phyloP scores from a whole-genome alignment of 2,113 vertebrate species.

The Corythoichthys haematopterus region DNA sequence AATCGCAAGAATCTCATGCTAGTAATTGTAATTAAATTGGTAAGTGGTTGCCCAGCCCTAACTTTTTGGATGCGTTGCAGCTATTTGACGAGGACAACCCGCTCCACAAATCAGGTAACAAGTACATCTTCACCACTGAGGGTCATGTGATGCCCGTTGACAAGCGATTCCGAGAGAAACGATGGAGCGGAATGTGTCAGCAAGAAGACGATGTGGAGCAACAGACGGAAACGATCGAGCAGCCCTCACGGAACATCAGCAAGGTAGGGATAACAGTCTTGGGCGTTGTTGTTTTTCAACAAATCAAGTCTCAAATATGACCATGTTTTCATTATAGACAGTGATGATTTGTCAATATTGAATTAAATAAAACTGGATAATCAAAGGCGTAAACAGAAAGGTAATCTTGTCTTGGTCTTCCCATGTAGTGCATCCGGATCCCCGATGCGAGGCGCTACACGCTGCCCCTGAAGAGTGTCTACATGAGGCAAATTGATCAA shows the following conservation, averaged over 20 bases:
- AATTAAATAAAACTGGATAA: not conserved
- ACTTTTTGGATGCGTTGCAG: conserved; percentile 51
- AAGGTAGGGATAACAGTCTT: conserved; percentile 74
- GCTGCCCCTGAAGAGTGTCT: conserved; percentile 90
- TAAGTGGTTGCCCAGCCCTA: not conserved
- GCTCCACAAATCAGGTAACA: conserved; percentile 86
- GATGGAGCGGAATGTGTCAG: conserved; percentile 79
- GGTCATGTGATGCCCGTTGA: conserved; percentile 93
- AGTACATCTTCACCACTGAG: conserved; percentile 96
- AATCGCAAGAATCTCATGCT: too few relatives aligned
- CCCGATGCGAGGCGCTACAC: conserved; percentile 86
- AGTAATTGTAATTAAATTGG: too few relatives aligned
- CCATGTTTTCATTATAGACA: not conserved
- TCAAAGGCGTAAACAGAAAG: too few relatives aligned
- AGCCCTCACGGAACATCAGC: conserved; percentile 76
- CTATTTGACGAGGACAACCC: conserved; percentile 97
- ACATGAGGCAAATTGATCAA: conserved; percentile 97
- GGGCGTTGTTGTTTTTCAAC: not conserved
- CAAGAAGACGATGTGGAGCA: conserved; percentile 49
- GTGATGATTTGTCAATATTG: not conserved
- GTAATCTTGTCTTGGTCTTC: not conserved
- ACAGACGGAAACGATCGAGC: conserved; percentile 39
- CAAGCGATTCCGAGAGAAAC: conserved; percentile 80
- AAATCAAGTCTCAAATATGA: not conserved
- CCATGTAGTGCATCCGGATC: conserved; percentile 81